Percentiles rank a stretch among this genome's conserved stretches.
These are phyloP conservation scores for Nicator chloris DNA, from an alignment of 2,113 vertebrate species.

Conservation along the genomic window DNA sequence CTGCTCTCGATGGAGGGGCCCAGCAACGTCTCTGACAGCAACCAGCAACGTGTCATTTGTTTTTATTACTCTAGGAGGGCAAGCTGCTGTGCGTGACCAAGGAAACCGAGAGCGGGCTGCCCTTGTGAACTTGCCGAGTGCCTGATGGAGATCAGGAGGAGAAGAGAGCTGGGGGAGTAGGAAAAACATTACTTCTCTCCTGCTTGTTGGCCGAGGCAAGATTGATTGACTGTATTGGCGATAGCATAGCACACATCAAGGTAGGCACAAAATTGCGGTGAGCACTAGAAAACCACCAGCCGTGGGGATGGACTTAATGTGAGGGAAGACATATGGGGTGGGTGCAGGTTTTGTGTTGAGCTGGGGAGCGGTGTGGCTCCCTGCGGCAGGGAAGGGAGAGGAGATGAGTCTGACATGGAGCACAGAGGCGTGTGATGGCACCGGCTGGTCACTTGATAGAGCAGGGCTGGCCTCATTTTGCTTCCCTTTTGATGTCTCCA, in stretches of 20 bases:
- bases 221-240: constrained; percentile 24
- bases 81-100: constrained; percentile 65
- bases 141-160: constrained; percentile 38
- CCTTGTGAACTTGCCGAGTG: constrained; percentile 63
- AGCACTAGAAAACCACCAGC: not conserved
- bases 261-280: constrained; percentile 39
- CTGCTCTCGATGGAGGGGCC: not conserved
- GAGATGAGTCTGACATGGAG: not conserved
- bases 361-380: not conserved
- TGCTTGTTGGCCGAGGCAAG: constrained; percentile 31
- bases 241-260: not conserved
- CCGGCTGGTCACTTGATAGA: not conserved
- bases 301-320: not conserved
- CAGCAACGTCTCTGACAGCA: not conserved
- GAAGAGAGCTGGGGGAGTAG: constrained; percentile 56
- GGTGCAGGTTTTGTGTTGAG: not conserved
- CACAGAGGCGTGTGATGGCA: not conserved
- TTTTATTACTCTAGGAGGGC: constrained; percentile 65
- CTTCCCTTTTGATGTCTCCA: not conserved
- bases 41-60: constrained; percentile 57
- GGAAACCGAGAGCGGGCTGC: constrained; percentile 59
- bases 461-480: not conserved
- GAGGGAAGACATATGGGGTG: not conserved
- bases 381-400: not conserved
- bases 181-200: constrained; percentile 40